Evolutionary conservation across 2,797 vertebrate genomes (phyloP).

Genomic region (Pangasius krempfi): DNA sequence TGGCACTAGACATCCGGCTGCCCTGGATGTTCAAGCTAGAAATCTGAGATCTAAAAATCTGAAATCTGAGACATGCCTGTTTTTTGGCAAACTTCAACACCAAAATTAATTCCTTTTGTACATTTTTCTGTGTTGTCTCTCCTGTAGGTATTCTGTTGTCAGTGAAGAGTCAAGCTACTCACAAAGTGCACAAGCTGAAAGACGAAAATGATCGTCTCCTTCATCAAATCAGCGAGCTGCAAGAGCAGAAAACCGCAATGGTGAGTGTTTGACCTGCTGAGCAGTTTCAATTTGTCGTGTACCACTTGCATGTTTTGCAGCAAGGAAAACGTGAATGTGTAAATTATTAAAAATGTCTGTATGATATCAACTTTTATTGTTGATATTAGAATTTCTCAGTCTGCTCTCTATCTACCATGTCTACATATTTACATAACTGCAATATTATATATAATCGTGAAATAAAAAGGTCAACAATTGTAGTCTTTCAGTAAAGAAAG

Average conservation of each 20-base stretch:
- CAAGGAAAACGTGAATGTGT: not conserved
- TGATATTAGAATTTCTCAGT: not conserved
- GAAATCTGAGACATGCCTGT: not conserved
- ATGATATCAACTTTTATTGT: not conserved
- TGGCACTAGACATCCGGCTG: not conserved
- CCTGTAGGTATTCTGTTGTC: conserved; percentile 88
- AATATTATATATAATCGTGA: too few species aligned
- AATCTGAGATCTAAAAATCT: not conserved
- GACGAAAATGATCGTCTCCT: conserved; percentile 83
- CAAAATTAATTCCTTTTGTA: not conserved
- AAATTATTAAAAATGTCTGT: not conserved
- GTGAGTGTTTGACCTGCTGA: conserved; percentile 55
- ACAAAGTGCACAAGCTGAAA: conserved; percentile 84
- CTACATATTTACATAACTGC: not conserved
- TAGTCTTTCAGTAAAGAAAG: too few species aligned
- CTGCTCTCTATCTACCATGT: not conserved
- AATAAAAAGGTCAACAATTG: too few species aligned
- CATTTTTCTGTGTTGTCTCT: conserved; percentile 32
- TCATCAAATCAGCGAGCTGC: conserved; percentile 82
- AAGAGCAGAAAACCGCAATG: conserved; percentile 74
- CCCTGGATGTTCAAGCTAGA: not conserved
- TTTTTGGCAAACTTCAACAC: not conserved
- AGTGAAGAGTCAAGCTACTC: conserved; percentile 85
- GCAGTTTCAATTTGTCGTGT: not conserved
- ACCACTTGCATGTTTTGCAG: not conserved